These are phyloP conservation scores for Uloborus plumipes DNA, from an alignment of 2,888 invertebrate species.

Conservation along the genomic window DNA sequence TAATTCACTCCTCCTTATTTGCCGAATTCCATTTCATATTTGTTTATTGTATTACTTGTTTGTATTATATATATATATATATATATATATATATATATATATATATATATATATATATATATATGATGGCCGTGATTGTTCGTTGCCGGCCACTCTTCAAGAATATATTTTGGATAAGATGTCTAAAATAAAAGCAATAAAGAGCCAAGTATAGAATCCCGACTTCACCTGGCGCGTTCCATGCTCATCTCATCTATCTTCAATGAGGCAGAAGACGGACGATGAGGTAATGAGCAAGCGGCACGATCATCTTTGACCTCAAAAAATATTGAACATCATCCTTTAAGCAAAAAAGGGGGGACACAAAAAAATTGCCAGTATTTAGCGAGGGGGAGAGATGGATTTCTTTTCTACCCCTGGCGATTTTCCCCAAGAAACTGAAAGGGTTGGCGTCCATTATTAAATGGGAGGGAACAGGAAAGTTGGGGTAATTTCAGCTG, in stretches of 20 bases:
- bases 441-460: conserved; percentile 48
- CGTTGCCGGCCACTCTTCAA: too few relatives aligned
- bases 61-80: too few relatives aligned
- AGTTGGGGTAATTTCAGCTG: conserved; percentile 40
- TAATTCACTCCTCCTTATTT: too few relatives aligned
- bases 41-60: too few relatives aligned
- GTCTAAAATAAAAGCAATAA: too few relatives aligned
- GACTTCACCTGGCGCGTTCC: neutral
- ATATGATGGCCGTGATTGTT: too few relatives aligned
- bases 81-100: too few relatives aligned
- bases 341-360: neutral
- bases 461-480: conserved; percentile 20
- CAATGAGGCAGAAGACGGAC: conserved; percentile 30
- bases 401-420: conserved; percentile 14
- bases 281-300: conserved; percentile 53
- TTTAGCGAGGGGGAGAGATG: neutral
- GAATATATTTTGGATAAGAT: too few relatives aligned
- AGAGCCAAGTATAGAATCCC: too few relatives aligned
- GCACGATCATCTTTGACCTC: conserved; percentile 36
- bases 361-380: neutral
- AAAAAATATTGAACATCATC: conserved; percentile 3
- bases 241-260: conserved; percentile 11
- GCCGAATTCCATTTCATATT: too few relatives aligned
- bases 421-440: conserved; percentile 44
- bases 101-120: too few relatives aligned